phyloP scores from a whole-genome alignment of 2,113 vertebrate genomes.

The Noturus placidus region DNA sequence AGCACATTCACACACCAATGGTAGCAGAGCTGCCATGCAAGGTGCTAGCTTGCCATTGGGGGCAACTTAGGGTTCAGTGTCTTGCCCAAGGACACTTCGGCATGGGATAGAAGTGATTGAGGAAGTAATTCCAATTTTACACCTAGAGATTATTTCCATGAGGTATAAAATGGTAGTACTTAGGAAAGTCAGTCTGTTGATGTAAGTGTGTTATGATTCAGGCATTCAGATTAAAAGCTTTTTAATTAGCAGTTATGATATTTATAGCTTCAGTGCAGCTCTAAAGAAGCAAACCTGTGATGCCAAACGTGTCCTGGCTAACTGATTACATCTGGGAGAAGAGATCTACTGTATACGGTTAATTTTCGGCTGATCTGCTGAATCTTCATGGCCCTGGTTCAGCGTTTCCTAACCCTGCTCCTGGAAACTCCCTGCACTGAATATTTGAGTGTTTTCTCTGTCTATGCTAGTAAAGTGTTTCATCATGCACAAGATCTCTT shows the following conservation, averaged over 20 bases:
- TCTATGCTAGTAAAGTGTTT: not conserved
- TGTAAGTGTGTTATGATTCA: not conserved
- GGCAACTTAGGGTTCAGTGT: too few species aligned
- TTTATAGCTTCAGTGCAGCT: not conserved
- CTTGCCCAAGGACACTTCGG: too few species aligned
- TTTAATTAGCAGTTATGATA: not conserved
- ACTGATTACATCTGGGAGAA: not conserved
- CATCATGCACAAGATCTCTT: slow-evolving; percentile 3
- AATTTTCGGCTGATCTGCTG: not conserved
- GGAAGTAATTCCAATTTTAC: not conserved
- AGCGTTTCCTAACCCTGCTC: not conserved
- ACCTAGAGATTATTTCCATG: not conserved
- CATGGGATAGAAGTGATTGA: not conserved
- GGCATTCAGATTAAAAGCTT: not conserved
- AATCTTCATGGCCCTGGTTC: not conserved
- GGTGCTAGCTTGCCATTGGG: too few species aligned
- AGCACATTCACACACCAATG: too few species aligned
- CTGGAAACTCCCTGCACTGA: not conserved
- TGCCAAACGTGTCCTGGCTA: not conserved
- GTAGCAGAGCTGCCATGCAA: too few species aligned
- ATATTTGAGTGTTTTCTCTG: not conserved
- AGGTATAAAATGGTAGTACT: not conserved
- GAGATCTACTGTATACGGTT: not conserved
- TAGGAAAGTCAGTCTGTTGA: not conserved
- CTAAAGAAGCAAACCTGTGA: not conserved